Conservation (phyloP, 2,113 vertebrate species). For the Gobiocypris rarus region DNA sequence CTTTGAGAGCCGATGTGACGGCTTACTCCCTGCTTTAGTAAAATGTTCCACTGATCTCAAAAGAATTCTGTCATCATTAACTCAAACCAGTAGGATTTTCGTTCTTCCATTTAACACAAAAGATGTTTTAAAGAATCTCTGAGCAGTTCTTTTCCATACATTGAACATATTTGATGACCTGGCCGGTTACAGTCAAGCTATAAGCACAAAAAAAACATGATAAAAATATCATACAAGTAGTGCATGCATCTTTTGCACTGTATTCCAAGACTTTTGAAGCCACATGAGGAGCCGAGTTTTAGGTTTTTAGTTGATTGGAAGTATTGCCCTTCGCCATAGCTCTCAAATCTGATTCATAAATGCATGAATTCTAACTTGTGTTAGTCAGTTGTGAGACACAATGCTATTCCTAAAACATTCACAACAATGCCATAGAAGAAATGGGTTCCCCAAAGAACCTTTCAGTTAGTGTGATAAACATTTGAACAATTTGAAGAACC, state of each 20-base stretch:
- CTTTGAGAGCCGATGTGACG: conserved; percentile 5
- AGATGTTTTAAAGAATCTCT: not conserved
- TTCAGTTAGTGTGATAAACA: no score
- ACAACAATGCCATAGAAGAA: no score
- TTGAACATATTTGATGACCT: not conserved
- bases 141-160: not conserved
- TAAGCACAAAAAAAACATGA: not conserved
- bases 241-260: not conserved
- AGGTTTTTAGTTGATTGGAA: not conserved
- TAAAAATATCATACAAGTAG: not conserved
- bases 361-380: not conserved
- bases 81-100: not conserved
- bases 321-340: not conserved
- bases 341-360: not conserved
- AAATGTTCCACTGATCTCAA: not conserved
- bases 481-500: no score
- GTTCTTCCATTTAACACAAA: not conserved
- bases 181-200: not conserved
- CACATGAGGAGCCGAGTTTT: not conserved
- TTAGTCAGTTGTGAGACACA: no score
- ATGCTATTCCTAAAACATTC: no score
- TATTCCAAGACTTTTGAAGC: not conserved
- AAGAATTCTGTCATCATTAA: not conserved
- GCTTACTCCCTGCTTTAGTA: conserved; percentile 20
- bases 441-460: no score